phyloP scores from a whole-genome alignment of 2,113 vertebrate species.

The Marmota flaviventris region DNA sequence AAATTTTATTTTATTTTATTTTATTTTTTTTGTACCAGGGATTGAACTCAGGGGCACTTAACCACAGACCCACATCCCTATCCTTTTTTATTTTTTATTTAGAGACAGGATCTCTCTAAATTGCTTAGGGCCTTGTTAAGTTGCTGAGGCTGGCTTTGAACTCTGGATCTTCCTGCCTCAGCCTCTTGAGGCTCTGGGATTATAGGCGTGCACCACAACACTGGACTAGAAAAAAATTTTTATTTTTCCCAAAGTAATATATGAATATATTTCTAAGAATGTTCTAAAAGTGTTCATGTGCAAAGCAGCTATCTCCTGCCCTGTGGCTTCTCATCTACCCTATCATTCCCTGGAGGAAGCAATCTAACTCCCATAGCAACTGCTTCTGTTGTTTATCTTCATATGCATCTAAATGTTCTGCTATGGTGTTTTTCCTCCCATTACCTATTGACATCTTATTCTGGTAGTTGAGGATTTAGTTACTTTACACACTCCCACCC shows the following conservation, averaged over 20 bases:
- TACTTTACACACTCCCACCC: background rate
- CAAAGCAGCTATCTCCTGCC: background rate
- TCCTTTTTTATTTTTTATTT: no score
- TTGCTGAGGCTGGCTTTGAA: no score
- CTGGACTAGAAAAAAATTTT: background rate
- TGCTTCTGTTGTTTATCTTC: background rate
- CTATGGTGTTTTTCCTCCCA: rapidly evolving
- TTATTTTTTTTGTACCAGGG: no score
- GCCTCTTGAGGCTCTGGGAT: no score
- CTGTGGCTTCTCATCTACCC: rapidly evolving
- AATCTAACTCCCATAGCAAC: background rate
- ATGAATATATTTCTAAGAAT: background rate
- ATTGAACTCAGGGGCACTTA: no score
- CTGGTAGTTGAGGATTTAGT: background rate
- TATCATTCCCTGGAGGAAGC: background rate
- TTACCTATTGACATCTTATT: background rate
- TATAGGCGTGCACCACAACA: no score
- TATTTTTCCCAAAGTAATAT: background rate
- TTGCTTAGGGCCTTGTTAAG: no score
- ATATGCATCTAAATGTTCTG: background rate
- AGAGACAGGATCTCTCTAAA: no score
- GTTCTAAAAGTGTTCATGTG: background rate
- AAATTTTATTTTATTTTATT: no score
- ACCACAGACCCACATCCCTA: no score
- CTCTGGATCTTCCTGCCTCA: no score